Base-by-base conservation (phyloP, 2,113 vertebrate genomes). In the Misgurnus anguillicaudatus region DNA sequence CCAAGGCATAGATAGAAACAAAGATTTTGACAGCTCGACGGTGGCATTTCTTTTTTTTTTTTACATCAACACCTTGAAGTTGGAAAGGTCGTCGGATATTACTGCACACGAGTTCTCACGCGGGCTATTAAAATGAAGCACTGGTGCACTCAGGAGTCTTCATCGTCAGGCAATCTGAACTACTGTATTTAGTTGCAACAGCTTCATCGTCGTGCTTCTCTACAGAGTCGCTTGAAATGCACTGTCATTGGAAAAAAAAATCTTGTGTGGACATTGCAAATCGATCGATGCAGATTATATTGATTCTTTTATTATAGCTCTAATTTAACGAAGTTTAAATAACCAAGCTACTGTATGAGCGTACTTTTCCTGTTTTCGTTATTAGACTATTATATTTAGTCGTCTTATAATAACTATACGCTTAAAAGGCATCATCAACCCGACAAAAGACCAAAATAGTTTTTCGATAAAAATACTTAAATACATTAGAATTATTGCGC, bases 1-100 rank as follows among this genome's bases (percentile, higher is more conserved):
- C 47, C 41, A 19, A 14, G 39, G n/a, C 53, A 62, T 70, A 58
- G 17, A 14, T 66, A 57, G 16, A 75, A 75, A 64, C 39, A 6
- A 57, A 57, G 6, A 19, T 60, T 71, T 36, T 63, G 60, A 64
- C 47, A 51, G 19, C 31, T 64, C 45, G 31, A 53, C 41, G 21
- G 21, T 39, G 14, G 21, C 9, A 5, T 36, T 62, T 62, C 9
- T 31, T 42, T 11, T 16, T 42, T 73, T 53, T 9, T 8, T 9
- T 16, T 1, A n/a, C 47, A 38, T 75, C 42, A 63, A 75, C 36
- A 1, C 57, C 19, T 45, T 47, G 41, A 62, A 48, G 73, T 45
- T 47, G 71, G 55, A 61, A 57, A 19, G 64, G 69, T 75, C 78
- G 39, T 76, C 51, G 77, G 58, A 79, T 71, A 71, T 76, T 64